These are phyloP conservation scores for Myocastor coypus DNA, from an alignment of 2,113 vertebrate genomes.

Conservation along the genomic window DNA sequence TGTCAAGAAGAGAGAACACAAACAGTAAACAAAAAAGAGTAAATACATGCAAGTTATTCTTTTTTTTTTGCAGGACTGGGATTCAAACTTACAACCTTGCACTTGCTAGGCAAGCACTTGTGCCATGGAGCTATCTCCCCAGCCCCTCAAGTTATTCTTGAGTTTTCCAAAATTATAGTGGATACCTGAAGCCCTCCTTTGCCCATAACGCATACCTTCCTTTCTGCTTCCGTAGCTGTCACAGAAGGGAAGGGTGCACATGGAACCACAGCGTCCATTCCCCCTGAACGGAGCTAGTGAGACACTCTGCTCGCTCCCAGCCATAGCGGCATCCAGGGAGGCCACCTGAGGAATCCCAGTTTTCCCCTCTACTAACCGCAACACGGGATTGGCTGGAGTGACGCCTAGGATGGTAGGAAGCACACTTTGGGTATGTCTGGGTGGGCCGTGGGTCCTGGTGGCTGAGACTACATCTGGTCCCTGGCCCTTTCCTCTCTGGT, in stretches of 20 bases:
- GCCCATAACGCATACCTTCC: not conserved
- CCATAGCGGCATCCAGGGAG: not conserved
- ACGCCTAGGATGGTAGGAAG: not conserved
- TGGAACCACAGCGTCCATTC: not conserved
- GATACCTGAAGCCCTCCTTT: not conserved
- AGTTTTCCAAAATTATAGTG: constrained; percentile 10
- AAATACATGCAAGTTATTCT: not conserved
- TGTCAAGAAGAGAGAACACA: not conserved
- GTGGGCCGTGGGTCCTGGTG: not conserved
- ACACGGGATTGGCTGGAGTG: not conserved
- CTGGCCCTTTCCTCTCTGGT: not conserved
- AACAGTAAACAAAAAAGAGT: not conserved
- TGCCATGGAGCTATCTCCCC: too few relatives aligned
- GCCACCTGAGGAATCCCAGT: not conserved
- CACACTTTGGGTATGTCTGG: not conserved
- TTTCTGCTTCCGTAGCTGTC: not conserved
- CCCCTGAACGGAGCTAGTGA: not conserved
- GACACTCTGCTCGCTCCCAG: not conserved
- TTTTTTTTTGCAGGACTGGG: too few relatives aligned
- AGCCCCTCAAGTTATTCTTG: not conserved
- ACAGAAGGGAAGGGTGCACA: not conserved
- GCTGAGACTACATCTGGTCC: not conserved
- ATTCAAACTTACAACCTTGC: too few relatives aligned
- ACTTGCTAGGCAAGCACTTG: too few relatives aligned
- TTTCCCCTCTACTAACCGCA: rapidly evolving